These are phyloP conservation scores for Danaus chrysippus DNA, from an alignment of 2,888 invertebrate species.

Conservation along the genomic window DNA sequence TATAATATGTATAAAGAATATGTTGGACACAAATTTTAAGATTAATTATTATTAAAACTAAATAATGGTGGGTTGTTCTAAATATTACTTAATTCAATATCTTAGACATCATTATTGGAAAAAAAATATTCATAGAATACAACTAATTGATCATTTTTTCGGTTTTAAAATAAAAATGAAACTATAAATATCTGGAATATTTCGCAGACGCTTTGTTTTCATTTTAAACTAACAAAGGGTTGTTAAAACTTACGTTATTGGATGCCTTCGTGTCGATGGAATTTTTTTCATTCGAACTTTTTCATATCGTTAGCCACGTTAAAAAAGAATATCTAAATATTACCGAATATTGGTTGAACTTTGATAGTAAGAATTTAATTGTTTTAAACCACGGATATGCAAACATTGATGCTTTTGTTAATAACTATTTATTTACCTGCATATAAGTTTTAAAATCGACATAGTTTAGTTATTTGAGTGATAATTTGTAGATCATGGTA, in stretches of 20 bases:
- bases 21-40: background rate
- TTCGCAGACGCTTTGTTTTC: slow-evolving; percentile 27
- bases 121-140: background rate
- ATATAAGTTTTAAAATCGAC: too few relatives aligned
- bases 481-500: too few relatives aligned
- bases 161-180: background rate
- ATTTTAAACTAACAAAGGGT: slow-evolving; percentile 38
- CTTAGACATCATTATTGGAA: background rate
- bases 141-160: too few relatives aligned
- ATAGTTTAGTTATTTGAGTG: too few relatives aligned
- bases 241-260: slow-evolving; percentile 53
- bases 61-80: background rate
- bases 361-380: slow-evolving; percentile 5
- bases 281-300: slow-evolving; percentile 65
- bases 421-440: too few relatives aligned
- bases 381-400: too few relatives aligned
- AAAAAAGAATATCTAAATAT: slow-evolving; percentile 20
- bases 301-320: slow-evolving; percentile 64
- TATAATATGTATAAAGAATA: too few relatives aligned
- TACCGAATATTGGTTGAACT: slow-evolving; percentile 16
- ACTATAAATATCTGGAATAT: background rate
- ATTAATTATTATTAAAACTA: slow-evolving; percentile 5
- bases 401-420: too few relatives aligned
- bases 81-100: background rate
- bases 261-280: slow-evolving; percentile 49